Base-by-base conservation (phyloP, 2,113 vertebrate species). In the Turdus rufiventris region DNA sequence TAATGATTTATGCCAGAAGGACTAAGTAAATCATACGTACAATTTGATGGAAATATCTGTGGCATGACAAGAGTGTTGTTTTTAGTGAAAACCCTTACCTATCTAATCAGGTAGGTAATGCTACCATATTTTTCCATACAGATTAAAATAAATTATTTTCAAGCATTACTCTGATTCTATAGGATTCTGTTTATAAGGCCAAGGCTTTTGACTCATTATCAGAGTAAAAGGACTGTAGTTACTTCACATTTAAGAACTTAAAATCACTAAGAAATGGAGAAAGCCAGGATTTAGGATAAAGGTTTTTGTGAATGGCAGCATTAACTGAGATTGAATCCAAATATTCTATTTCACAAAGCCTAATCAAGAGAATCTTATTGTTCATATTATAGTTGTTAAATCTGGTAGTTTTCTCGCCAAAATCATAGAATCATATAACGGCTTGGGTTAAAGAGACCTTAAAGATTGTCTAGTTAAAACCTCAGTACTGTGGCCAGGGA, bases 21-120 rank as follows among this genome's bases (percentile, higher is more conserved):
- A 51, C 33, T 60, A 75, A 43, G 16, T 58, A 67, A 75, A 72
- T 60, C 48, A 26, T 51, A 68, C 10, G 56, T 60, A 12, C 12
- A 76, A 48, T 72, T 82, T 21, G 82, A 5, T 3, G 63, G 74
- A 60, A 91, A 45, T 63, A 68, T 8, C 17, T 9, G 1, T 61
- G 33, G n/a, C 36, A 76, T 62, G 18, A 67, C 16, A 47, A 70
- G 8, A 0, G 0, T 62, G 34, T 23, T 58, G 18, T 3, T 87
- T 78, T 56, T 36, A 65, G 14, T 29, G 36, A 73, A 68, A 90
- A 82, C 16, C 14, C 25, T 79, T 72, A 57, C 28, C 11, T 36
- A 38, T 10, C 23, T 58, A n/a, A 85, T 56, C 12, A 79, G 40
- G 20, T 38, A 78, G 14, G 26, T 51, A 29, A 51, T 51, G 50